Evolutionary conservation across 2,888 invertebrate genomes (phyloP).

Genomic region (Orthosia incerta): DNA sequence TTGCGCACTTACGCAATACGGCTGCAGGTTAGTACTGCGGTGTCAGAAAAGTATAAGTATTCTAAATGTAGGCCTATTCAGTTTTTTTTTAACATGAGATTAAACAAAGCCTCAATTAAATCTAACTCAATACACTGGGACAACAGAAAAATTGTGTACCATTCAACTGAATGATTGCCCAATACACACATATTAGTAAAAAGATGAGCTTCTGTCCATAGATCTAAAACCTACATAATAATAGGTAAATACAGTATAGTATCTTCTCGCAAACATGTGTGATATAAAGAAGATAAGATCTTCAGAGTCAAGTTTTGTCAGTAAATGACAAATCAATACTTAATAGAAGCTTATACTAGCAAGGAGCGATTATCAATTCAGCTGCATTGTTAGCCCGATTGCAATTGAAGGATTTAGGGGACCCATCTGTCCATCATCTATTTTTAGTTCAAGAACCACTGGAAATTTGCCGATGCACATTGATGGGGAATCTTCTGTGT

Average conservation of each 20-base stretch:
- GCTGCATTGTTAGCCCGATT: slow-evolving; percentile 2
- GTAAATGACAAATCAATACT: neutral
- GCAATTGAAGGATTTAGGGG: neutral
- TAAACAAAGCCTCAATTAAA: slow-evolving; percentile 37
- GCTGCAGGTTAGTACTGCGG: neutral
- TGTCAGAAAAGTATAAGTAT: neutral
- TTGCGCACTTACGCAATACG: too few relatives aligned
- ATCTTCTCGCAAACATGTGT: slow-evolving; percentile 13
- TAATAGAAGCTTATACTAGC: neutral
- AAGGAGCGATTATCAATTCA: neutral
- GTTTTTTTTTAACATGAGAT: slow-evolving; percentile 13
- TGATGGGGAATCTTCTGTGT: neutral
- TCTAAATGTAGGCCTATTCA: neutral
- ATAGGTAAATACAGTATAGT: slow-evolving; percentile 4
- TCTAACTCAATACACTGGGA: slow-evolving; percentile 11
- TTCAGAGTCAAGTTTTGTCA: neutral
- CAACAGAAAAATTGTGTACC: slow-evolving; percentile 2
- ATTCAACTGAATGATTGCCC: neutral
- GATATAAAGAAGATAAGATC: neutral
- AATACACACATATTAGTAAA: slow-evolving; percentile 17
- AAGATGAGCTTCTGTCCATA: slow-evolving; percentile 32
- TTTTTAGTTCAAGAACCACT: slow-evolving; percentile 9
- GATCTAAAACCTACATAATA: slow-evolving; percentile 23
- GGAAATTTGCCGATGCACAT: neutral
- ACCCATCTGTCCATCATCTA: slow-evolving; percentile 14